Conservation (phyloP, 2,888 invertebrate species). For the Drosophila pseudotalamancana region DNA sequence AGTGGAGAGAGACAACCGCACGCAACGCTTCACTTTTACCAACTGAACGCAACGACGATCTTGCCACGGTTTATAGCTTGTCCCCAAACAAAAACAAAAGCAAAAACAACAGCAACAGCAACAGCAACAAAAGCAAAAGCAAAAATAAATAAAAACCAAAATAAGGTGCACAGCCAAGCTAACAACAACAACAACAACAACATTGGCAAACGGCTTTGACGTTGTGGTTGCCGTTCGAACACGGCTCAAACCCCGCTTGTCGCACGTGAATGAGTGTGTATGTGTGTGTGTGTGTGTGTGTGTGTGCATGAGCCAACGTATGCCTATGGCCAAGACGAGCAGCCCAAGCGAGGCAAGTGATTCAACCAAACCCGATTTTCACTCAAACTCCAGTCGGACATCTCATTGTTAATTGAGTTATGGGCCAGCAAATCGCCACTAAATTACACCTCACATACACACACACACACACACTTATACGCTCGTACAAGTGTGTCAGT, state of each 20-base stretch:
- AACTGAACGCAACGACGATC: slow-evolving; percentile 84
- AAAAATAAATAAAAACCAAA: slow-evolving; percentile 36
- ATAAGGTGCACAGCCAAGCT: slow-evolving; percentile 32
- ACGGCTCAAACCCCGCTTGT: slow-evolving; percentile 52
- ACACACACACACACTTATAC: not conserved
- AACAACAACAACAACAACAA: slow-evolving; percentile 25
- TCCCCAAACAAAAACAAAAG: slow-evolving; percentile 74
- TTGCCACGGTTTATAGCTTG: slow-evolving; percentile 84
- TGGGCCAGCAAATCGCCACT: slow-evolving; percentile 47
- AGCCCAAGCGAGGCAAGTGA: slow-evolving; percentile 21
- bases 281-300: not conserved
- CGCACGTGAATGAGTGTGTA: not conserved
- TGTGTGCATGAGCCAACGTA: not conserved
- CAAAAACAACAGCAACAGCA: no score
- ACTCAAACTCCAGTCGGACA: slow-evolving; percentile 42
- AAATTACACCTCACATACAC: slow-evolving; percentile 11
- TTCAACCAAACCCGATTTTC: slow-evolving; percentile 33
- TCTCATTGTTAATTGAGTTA: slow-evolving; percentile 62
- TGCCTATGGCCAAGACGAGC: slow-evolving; percentile 11
- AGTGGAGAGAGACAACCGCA: slow-evolving; percentile 75
- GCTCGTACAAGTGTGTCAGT: slow-evolving; percentile 60
- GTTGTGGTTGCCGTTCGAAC: slow-evolving; percentile 58
- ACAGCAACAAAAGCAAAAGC: slow-evolving; percentile 52
- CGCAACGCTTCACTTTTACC: slow-evolving; percentile 83
- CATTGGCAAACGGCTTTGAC: slow-evolving; percentile 12